phyloP scores from a whole-genome alignment of 2,888 invertebrate species.

The Eremobia ochroleuca region DNA sequence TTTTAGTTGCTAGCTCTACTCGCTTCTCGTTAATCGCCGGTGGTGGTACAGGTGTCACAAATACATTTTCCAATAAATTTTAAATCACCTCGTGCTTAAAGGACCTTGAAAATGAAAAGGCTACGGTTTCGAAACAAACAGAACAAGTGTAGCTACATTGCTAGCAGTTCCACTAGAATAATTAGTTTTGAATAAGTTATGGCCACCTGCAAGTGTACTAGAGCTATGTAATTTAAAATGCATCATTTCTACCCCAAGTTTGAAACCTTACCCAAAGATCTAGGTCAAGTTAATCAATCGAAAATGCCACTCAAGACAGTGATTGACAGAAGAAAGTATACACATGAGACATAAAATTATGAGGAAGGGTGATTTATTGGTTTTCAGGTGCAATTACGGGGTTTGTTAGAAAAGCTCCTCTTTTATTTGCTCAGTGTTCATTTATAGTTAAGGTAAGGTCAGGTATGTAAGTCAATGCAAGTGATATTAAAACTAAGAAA shows the following conservation, averaged over 20 bases:
- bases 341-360: neutral
- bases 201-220: neutral
- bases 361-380: neutral
- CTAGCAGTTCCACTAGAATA: neutral
- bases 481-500: neutral
- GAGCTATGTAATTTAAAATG: slow-evolving; percentile 8
- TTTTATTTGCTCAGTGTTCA: neutral
- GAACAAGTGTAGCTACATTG: neutral
- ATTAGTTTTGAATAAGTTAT: slow-evolving; percentile 17
- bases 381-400: neutral
- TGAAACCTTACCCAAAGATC: neutral
- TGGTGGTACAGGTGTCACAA: neutral
- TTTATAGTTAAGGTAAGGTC: neutral
- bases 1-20: neutral
- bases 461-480: neutral
- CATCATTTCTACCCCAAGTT: neutral
- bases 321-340: neutral
- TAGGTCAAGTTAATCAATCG: neutral
- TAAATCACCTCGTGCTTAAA: neutral
- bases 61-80: neutral
- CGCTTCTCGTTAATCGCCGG: neutral
- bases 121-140: neutral
- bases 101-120: slow-evolving; percentile 7
- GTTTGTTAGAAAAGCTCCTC: neutral
- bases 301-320: neutral